Evolutionary conservation across 2,797 vertebrate species (phyloP).

Genomic region (Zalophus californianus): DNA sequence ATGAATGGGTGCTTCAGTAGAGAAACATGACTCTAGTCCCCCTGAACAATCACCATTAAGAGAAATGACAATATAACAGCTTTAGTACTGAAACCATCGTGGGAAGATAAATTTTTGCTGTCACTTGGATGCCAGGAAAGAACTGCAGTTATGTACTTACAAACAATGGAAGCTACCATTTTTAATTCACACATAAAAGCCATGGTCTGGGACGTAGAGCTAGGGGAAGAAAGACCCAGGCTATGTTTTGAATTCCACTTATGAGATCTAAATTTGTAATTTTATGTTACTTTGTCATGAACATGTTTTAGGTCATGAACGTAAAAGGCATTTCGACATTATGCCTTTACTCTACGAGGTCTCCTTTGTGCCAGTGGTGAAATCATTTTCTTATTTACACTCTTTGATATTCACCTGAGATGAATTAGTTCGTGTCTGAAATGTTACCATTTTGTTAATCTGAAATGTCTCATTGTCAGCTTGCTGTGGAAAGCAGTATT

Average conservation of each 20-base stretch:
- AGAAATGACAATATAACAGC: background rate
- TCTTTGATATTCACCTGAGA: constrained; percentile 57
- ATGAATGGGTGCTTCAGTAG: background rate
- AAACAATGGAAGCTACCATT: background rate
- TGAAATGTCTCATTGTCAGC: constrained; percentile 69
- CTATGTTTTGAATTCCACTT: constrained; percentile 46
- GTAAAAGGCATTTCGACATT: background rate
- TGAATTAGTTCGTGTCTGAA: constrained; percentile 58
- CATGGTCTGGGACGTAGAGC: background rate
- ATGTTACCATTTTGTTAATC: constrained; percentile 70
- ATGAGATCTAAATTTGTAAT: constrained; percentile 48
- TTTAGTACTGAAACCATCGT: background rate
- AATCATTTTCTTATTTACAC: constrained; percentile 70
- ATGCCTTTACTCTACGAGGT: constrained; percentile 12
- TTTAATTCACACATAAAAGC: background rate
- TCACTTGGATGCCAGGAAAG: background rate
- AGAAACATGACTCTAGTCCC: background rate
- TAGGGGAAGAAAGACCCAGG: background rate
- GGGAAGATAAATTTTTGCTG: constrained; percentile 2
- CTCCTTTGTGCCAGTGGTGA: background rate
- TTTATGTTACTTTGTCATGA: constrained; percentile 46
- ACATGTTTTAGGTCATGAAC: constrained; percentile 15
- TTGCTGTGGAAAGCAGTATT: constrained; percentile 45
- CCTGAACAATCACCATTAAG: background rate
- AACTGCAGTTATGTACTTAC: background rate